Evolutionary conservation across 2,888 invertebrate genomes (phyloP), one percentile per base, ranked within the genome.

Genomic region (Rotaria sp.): DNA sequence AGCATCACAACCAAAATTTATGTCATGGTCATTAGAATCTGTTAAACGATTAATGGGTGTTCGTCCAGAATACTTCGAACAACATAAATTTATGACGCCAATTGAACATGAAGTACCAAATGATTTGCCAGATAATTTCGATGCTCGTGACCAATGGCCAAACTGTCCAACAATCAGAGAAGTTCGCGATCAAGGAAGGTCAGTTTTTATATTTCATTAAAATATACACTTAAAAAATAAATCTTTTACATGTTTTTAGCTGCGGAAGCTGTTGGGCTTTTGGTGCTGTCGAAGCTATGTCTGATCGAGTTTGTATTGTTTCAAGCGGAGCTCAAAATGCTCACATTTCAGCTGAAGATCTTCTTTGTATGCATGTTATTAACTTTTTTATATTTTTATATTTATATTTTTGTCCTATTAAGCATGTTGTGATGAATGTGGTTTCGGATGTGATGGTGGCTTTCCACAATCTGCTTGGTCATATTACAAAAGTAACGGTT

Each of bases 241-340:
- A 8, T 45, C 11, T 84, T 35, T 11, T 67, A 48, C 59, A 67
- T 48, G 95, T 96, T 91, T 95, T 95, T 26, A 94, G 94, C n/a
- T 96, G 96, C 90, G 96, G 96, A 48, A 96, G 96, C 74, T 96
- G 96, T 92, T 96, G 96, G 96, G 93, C 93, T 91, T 88, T 90
- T 84, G 50, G 85, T 30, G 84, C 96, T 18, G 96, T 95, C 0
- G 95, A 95, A 91, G 95, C 96, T 3, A 96, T 96, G 94, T 94
- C 95, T 13, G 96, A 96, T 91, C 93, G 96, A 85, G 93, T 94
- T 45, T 96, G 96, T 91, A 95, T 95, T 88, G 94, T 94, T 89
- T 94, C 94, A 0, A 93, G 94, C 80, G 95, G 94, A 35, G 92
- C 93, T 30, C 90, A 92, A 26, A 89, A 90, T 38, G 94, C 94